Conservation (phyloP, 1,140 invertebrate species). For the Armadillidium nasatum region DNA sequence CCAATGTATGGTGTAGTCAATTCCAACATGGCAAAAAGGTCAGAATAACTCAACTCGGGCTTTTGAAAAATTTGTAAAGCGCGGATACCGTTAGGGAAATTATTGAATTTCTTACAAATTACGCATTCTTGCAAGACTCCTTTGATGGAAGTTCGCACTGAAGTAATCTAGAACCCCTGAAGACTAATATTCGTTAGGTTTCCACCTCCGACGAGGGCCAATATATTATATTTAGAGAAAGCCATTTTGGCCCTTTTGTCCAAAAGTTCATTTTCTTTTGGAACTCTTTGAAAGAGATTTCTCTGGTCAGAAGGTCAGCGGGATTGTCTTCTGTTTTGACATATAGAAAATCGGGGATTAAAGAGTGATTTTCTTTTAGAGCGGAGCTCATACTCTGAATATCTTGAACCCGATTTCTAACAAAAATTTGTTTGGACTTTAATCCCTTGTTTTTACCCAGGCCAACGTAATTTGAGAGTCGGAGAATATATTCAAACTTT, state of each 20-base stretch:
- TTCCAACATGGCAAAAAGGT: neutral
- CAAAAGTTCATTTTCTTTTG: neutral
- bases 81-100: neutral
- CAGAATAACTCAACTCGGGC: neutral
- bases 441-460: too few relatives aligned
- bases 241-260: neutral
- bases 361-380: too few relatives aligned
- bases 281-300: neutral
- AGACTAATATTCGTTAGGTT: neutral
- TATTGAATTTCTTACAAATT: slow-evolving; percentile 2
- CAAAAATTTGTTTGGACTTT: too few relatives aligned
- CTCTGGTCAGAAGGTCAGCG: too few relatives aligned
- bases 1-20: slow-evolving; percentile 2
- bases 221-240: too few relatives aligned
- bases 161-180: neutral
- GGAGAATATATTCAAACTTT: too few relatives aligned
- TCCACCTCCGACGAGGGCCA: too few relatives aligned
- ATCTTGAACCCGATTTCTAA: too few relatives aligned
- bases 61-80: neutral
- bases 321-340: too few relatives aligned
- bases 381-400: too few relatives aligned
- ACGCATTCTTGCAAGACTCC: neutral
- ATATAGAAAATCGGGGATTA: too few relatives aligned
- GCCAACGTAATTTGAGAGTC: too few relatives aligned
- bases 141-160: neutral